Evolutionary conservation across 1,140 invertebrate species (phyloP).

Genomic region (Drosophila punjabiensis): DNA sequence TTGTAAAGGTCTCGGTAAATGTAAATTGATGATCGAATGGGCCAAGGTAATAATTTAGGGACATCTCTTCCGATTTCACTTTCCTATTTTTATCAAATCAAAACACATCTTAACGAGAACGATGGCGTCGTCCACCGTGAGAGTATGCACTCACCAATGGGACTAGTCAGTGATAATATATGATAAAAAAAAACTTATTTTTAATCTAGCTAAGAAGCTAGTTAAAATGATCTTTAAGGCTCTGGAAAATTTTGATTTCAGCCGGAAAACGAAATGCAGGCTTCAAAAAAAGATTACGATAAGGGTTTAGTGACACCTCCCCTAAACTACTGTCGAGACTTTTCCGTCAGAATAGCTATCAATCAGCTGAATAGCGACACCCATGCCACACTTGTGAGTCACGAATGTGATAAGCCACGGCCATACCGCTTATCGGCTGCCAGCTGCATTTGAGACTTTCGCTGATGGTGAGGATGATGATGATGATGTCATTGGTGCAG

Average conservation of each 20-base stretch:
- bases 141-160: too few species aligned
- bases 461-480: constrained; percentile 28
- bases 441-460: constrained; percentile 55
- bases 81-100: not conserved
- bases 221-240: not conserved
- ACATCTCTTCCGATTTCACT: not conserved
- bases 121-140: too few species aligned
- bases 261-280: not conserved
- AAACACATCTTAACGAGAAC: not conserved
- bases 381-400: constrained; percentile 52
- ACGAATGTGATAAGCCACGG: constrained; percentile 36
- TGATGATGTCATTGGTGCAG: constrained; percentile 59
- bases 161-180: too few species aligned
- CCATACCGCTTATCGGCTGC: constrained; percentile 19
- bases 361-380: constrained; percentile 43
- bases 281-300: not conserved
- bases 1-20: constrained; percentile 10
- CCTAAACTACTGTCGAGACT: not conserved
- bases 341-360: constrained; percentile 38
- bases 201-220: not conserved
- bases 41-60: constrained; percentile 4
- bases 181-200: too few species aligned
- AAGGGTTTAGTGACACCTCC: not conserved
- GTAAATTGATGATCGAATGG: constrained; percentile 9
- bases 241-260: not conserved